Conservation (phyloP, 2,888 invertebrate species). For the Allygus modestus region DNA sequence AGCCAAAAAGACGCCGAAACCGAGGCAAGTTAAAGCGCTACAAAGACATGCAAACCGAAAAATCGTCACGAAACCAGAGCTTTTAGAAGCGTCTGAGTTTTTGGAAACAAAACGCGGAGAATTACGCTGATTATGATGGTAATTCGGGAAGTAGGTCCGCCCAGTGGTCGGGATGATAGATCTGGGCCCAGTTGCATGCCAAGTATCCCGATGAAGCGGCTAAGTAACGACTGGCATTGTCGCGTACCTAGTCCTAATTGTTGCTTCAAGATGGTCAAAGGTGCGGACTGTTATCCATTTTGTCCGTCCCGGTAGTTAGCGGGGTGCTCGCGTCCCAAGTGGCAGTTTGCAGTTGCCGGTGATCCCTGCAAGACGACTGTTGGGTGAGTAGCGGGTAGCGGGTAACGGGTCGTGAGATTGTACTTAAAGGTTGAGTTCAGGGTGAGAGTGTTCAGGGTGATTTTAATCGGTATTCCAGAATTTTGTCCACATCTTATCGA, state of each 20-base stretch:
- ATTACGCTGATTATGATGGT: slow-evolving; percentile 3
- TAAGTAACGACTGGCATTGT: slow-evolving; percentile 20
- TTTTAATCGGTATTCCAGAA: too few species aligned
- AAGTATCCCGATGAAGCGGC: background rate
- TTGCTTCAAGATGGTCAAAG: slow-evolving; percentile 6
- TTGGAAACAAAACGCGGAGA: background rate
- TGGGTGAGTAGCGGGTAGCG: slow-evolving; percentile 2
- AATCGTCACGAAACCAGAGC: background rate
- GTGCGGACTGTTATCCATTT: slow-evolving; percentile 9
- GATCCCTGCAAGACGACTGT: background rate
- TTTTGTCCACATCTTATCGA: too few species aligned
- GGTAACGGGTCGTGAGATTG: too few species aligned
- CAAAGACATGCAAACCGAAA: background rate
- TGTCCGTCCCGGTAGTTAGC: background rate
- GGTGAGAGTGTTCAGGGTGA: too few species aligned
- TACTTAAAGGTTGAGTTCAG: background rate
- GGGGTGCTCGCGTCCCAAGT: background rate
- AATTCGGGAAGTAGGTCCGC: background rate
- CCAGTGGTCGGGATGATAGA: background rate
- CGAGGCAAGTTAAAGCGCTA: background rate
- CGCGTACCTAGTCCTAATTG: slow-evolving; percentile 9
- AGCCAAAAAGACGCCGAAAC: background rate
- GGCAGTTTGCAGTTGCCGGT: background rate
- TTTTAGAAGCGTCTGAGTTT: background rate
- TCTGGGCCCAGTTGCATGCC: slow-evolving; percentile 6